Conservation (phyloP, 1,140 invertebrate genomes). For the Pseudomyrmex concolor region DNA sequence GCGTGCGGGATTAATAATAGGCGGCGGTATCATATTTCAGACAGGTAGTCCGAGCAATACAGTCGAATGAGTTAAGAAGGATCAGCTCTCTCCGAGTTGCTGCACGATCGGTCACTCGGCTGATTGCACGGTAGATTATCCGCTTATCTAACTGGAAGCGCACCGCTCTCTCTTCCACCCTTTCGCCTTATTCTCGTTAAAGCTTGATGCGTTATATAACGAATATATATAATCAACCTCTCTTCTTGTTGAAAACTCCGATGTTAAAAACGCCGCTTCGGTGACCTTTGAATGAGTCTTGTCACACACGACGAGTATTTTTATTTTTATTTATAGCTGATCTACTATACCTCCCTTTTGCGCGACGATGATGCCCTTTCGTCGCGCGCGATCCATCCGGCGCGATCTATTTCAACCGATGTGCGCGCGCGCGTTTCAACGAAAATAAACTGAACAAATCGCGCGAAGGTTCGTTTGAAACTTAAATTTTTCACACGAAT, state of each 20-base stretch:
- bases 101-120: conserved; percentile 43
- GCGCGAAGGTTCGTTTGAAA: too few species aligned
- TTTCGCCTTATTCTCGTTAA: background rate
- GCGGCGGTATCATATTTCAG: conserved; percentile 30
- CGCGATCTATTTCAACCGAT: conserved; percentile 30
- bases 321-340: conserved; percentile 43
- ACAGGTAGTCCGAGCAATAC: background rate
- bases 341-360: background rate
- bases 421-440: background rate
- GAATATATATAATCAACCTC: conserved; percentile 43
- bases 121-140: conserved; percentile 55
- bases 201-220: conserved; percentile 33
- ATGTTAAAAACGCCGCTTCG: conserved; percentile 1
- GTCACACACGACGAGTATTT: conserved; percentile 1
- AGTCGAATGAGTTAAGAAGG: conserved; percentile 20
- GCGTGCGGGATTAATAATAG: conserved; percentile 29
- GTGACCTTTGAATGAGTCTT: conserved; percentile 38
- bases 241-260: background rate
- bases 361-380: too few species aligned
- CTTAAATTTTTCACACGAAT: too few species aligned
- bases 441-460: too few species aligned
- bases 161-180: background rate
- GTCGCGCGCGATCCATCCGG: background rate
- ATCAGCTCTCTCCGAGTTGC: conserved; percentile 35
- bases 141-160: conserved; percentile 23